Percentiles rank a stretch among this genome's conserved stretches.
Conservation (phyloP, 2,113 vertebrate species). For the Nibea coibor region DNA sequence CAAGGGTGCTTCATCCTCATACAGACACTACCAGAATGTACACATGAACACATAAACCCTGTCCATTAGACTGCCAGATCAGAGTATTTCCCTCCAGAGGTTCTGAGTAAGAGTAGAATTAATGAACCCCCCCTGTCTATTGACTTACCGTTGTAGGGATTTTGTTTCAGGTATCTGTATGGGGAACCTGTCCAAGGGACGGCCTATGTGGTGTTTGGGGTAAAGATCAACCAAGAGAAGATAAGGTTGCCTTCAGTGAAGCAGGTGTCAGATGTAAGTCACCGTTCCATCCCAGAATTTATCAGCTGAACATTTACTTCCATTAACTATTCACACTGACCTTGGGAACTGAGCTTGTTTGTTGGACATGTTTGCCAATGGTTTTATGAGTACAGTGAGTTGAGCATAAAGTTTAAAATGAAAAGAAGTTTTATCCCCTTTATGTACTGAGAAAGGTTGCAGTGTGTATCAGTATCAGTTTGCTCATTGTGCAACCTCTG, state of each 20-base stretch:
- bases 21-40: neutral
- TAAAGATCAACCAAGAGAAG: conserved; percentile 77
- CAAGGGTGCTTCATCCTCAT: neutral
- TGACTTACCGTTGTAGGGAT: neutral
- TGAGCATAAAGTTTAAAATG: too few relatives aligned
- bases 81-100: neutral
- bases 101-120: neutral
- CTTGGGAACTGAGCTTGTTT: too few relatives aligned
- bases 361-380: too few relatives aligned
- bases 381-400: too few relatives aligned
- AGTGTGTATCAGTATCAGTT: too few relatives aligned
- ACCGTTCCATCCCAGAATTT: neutral
- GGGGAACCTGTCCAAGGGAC: conserved; percentile 78
- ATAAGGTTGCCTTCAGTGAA: conserved; percentile 75
- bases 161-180: conserved; percentile 79
- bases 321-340: too few relatives aligned
- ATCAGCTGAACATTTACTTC: neutral
- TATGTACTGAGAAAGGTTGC: too few relatives aligned
- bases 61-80: neutral
- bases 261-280: conserved; percentile 81
- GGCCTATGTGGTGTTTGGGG: conserved; percentile 84
- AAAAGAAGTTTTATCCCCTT: too few relatives aligned
- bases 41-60: neutral
- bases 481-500: too few relatives aligned
- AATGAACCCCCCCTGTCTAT: neutral